Conservation (phyloP, 2,888 invertebrate species). For the Lutraria lutraria region DNA sequence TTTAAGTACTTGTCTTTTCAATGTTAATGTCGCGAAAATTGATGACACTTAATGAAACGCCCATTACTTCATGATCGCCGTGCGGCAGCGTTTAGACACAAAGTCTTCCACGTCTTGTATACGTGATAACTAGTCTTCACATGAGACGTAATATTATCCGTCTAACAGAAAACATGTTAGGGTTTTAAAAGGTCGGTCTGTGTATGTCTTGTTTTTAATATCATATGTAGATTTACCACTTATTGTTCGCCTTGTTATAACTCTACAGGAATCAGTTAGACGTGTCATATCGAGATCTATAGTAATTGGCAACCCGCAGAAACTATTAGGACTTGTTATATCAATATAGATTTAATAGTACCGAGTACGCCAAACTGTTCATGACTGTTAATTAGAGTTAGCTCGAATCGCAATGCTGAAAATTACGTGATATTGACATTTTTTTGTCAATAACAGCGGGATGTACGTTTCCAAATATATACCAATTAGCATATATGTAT, state of each 20-base stretch:
- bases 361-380: neutral
- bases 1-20: neutral
- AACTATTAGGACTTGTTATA: slow-evolving; percentile 47
- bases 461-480: neutral
- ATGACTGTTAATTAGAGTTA: neutral
- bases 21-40: neutral
- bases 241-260: neutral
- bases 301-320: slow-evolving; percentile 64
- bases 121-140: neutral
- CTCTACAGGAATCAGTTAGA: neutral
- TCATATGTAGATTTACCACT: neutral
- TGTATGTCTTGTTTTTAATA: neutral
- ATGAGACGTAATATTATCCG: neutral
- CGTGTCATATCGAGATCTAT: neutral
- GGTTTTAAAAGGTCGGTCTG: neutral
- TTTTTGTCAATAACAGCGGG: neutral
- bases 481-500: too few relatives aligned
- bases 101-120: neutral
- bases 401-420: neutral
- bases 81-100: neutral
- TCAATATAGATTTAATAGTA: slow-evolving; percentile 22
- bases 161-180: neutral
- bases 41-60: neutral
- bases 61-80: neutral
- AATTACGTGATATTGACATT: neutral